Evolutionary conservation across 2,888 invertebrate species (phyloP).

Genomic region (Peribatodes rhomboidaria): DNA sequence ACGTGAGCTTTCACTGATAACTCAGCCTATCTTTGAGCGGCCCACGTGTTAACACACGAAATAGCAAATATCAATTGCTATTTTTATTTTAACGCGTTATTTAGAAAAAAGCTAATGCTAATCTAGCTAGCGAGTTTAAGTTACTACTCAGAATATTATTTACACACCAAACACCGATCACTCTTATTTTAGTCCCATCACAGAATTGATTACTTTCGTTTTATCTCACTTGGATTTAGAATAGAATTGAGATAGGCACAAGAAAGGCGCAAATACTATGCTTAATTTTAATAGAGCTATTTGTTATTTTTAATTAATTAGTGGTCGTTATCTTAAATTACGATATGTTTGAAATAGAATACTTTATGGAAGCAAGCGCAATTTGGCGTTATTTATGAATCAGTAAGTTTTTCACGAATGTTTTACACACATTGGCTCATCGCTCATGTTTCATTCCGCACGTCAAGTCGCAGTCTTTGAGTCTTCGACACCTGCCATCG

Average conservation of each 20-base stretch:
- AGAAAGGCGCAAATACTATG: constrained; percentile 79
- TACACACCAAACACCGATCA: constrained; percentile 70
- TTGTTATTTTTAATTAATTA: constrained; percentile 61
- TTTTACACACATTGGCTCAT: constrained; percentile 50
- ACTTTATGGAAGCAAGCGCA: constrained; percentile 84
- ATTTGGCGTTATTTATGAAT: constrained; percentile 75
- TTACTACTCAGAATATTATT: constrained; percentile 56
- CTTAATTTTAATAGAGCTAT: constrained; percentile 63
- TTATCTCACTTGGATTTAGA: constrained; percentile 76
- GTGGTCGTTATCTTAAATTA: constrained; percentile 75
- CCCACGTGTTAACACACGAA: constrained; percentile 32
- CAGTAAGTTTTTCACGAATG: constrained; percentile 50
- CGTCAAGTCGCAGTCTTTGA: constrained; percentile 82
- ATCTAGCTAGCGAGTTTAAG: constrained; percentile 62
- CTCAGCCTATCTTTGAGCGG: constrained; percentile 55
- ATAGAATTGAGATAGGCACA: constrained; percentile 80
- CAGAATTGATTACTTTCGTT: constrained; percentile 70
- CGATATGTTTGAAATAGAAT: constrained; percentile 82
- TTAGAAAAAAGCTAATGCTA: constrained; percentile 55
- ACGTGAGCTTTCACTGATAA: constrained; percentile 59
- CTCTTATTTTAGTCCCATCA: constrained; percentile 74
- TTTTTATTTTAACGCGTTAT: constrained; percentile 35
- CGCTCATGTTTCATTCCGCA: constrained; percentile 83
- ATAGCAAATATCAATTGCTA: constrained; percentile 45
- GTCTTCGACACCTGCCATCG: constrained; percentile 83